Evolutionary conservation across 2,113 vertebrate genomes (phyloP).

Genomic region (Riparia riparia): DNA sequence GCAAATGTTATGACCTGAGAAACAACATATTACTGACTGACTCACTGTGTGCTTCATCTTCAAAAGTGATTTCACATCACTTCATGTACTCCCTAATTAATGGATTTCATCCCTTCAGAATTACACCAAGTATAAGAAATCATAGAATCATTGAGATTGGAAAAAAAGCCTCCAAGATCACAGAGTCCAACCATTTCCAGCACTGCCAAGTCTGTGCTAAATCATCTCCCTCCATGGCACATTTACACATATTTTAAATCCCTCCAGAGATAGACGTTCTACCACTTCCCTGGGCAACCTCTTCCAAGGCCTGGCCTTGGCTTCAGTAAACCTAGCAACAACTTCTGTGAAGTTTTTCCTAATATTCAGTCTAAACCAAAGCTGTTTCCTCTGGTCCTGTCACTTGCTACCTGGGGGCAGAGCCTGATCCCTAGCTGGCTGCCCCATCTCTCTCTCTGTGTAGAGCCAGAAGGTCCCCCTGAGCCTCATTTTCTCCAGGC

Average conservation of each 20-base stretch:
- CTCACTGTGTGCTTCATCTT: not conserved
- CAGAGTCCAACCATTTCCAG: not conserved
- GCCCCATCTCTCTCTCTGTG: not conserved
- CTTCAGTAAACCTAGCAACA: not conserved
- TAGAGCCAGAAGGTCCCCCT: not conserved
- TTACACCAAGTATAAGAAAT: not conserved
- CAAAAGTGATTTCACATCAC: slow-evolving; percentile 47
- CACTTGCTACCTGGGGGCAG: not conserved
- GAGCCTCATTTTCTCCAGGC: not conserved
- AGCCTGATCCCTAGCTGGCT: not conserved
- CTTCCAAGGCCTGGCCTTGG: not conserved
- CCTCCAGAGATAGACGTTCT: not conserved
- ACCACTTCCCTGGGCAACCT: not conserved
- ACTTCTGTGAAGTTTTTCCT: not conserved
- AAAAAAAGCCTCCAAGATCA: not conserved
- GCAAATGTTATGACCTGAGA: not conserved
- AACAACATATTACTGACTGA: not conserved
- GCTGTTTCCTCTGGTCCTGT: not conserved
- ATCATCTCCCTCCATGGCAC: not conserved
- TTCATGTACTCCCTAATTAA: not conserved
- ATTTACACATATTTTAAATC: not conserved
- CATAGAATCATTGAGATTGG: not conserved
- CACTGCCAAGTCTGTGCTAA: not conserved
- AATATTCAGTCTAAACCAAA: not conserved
- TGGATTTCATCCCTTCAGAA: not conserved